Conservation (phyloP, 2,113 vertebrate species). For the Limanda limanda region DNA sequence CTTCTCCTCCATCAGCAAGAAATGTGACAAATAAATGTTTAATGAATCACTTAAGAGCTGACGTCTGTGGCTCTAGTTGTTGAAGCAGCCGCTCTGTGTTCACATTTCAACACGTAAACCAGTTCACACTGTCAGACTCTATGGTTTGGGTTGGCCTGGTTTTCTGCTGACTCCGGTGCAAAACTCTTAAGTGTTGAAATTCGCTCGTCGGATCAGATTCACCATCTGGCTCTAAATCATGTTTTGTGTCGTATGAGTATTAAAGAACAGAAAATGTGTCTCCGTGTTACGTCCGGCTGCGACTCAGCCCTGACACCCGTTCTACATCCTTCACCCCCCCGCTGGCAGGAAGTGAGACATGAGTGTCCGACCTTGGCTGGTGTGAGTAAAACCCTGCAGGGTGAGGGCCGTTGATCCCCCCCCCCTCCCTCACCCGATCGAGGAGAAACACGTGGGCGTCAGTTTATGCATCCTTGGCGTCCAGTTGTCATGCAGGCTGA, state of each 20-base stretch:
- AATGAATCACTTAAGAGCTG: background rate
- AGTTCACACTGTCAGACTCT: background rate
- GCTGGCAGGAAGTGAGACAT: conserved; percentile 70
- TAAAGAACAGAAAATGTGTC: conserved; percentile 4
- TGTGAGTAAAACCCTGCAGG: conserved; percentile 51
- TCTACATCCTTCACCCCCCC: conserved; percentile 40
- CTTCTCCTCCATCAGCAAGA: too few species aligned
- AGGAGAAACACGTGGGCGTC: background rate
- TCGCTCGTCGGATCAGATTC: background rate
- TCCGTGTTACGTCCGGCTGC: conserved; percentile 63
- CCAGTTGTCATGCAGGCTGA: background rate
- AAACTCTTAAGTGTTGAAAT: background rate
- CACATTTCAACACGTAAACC: background rate
- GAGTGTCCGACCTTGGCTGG: conserved; percentile 61
- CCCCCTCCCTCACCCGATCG: background rate
- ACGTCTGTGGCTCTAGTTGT: background rate
- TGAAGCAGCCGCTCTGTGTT: background rate
- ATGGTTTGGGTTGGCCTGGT: background rate
- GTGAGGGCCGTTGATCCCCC: conserved; percentile 31
- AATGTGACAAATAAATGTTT: background rate
- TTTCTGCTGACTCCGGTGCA: background rate
- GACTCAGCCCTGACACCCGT: conserved; percentile 63
- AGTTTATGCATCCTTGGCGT: conserved; percentile 26
- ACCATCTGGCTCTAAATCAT: background rate
- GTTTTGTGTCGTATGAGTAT: background rate